phyloP scores from a whole-genome alignment of 2,113 vertebrate genomes.

The Rhombomys opimus region DNA sequence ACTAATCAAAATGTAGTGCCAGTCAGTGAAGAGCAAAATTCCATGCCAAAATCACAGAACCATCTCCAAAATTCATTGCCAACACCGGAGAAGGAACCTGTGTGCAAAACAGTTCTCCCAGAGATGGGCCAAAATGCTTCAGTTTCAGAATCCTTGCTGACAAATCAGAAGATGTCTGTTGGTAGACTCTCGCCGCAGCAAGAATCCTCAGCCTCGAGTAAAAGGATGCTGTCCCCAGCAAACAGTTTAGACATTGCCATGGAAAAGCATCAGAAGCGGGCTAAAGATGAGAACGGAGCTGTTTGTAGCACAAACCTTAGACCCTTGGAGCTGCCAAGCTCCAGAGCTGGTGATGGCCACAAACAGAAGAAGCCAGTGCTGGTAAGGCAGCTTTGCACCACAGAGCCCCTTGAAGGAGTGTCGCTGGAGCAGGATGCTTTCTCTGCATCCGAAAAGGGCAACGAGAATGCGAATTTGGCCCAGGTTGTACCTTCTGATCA shows the following conservation, averaged over 20 bases:
- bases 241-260: conserved; percentile 99
- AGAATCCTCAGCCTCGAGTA: conserved; percentile 95
- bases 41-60: conserved; percentile 86
- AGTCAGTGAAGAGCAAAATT: conserved; percentile 83
- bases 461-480: conserved; percentile 68
- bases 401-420: conserved; percentile 92
- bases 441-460: conserved; percentile 83
- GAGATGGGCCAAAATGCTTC: conserved; percentile 83
- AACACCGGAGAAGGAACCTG: conserved; percentile 79
- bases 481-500: conserved; percentile 74
- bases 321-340: conserved; percentile 86
- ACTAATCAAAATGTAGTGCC: conserved; percentile 80
- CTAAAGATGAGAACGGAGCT: conserved; percentile 96
- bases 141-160: conserved; percentile 85
- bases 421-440: conserved; percentile 88
- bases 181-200: conserved; percentile 94
- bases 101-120: conserved; percentile 79
- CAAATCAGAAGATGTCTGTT: conserved; percentile 90
- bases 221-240: conserved; percentile 98
- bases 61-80: conserved; percentile 83
- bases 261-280: conserved; percentile 98
- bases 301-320: conserved; percentile 90
- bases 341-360: conserved; percentile 88
- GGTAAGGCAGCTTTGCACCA: conserved; percentile 96
- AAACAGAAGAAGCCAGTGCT: conserved; percentile 94